Base-by-base conservation (phyloP, 1,140 invertebrate genomes). In the Scaptomyza hsui region DNA sequence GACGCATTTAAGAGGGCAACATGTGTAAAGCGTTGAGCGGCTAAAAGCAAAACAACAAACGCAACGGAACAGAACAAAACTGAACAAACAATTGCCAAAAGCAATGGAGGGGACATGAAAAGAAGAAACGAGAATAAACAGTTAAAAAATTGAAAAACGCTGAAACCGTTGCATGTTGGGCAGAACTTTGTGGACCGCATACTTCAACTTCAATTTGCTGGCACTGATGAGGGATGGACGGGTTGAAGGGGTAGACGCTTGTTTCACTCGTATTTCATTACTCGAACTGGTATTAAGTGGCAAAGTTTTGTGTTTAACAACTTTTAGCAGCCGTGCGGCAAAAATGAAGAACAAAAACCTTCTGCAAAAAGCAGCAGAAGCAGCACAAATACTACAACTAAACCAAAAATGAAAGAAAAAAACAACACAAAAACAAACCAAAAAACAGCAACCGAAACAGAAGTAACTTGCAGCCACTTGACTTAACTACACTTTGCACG, bases 271-370 rank as follows among this genome's bases (percentile, higher is more conserved):
- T 86, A 86, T 88, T 86, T 88, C 81, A 86, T 86, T 86, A 88
- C 82, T 88, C 82, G 82, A 86, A 86, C 81, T 85, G 82, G 82
- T 86, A 86, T 86, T 86, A 86, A 86, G 81, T 86, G 78, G 81
- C 81, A 86, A 86, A 86, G 70, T 86, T 86, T 86, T 88, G 81
- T 86, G 81, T 86, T 86, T 86, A 86, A 88, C 82, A 86, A 86
- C 82, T 88, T 86, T 86, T 69, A 82, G 82, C 70, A 82, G 78
- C 60, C 82, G 70, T 62, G 74, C 71, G 47, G 78, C 71, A 88
- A 86, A 88, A 81, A 75, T 71, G 70, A 82, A 74, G 65, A 74
- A 86, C 67, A 81, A 73, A 75, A 73, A 65, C 64, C 39, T 56
- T 29, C 26, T 39, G 32, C 41, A 71, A 65, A 61, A 59, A 59